A percentile compares a stretch with the other conserved stretches of the same genome.
phyloP scores from a whole-genome alignment of 1,140 invertebrate genomes.

The Cydia fagiglandana region DNA sequence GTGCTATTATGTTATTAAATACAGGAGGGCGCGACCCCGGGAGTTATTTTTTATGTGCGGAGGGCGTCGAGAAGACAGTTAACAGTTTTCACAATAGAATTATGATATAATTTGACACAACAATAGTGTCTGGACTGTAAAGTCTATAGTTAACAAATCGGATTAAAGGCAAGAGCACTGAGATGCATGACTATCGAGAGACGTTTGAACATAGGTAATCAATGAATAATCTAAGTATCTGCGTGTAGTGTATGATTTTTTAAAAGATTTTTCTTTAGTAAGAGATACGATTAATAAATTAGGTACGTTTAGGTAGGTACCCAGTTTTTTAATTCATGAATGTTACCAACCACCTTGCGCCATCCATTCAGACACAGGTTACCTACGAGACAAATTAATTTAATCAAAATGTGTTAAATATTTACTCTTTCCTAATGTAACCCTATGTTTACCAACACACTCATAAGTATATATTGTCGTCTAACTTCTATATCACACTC shows the following conservation, averaged over 20 bases:
- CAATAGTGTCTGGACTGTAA: conserved; percentile 46
- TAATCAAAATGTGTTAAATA: conserved; percentile 21
- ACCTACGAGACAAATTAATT: not conserved
- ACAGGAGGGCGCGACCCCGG: conserved; percentile 78
- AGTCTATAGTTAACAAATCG: conserved; percentile 35
- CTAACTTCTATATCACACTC: conserved; percentile 67
- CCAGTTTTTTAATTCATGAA: not conserved
- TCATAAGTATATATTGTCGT: conserved; percentile 40
- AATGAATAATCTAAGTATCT: not conserved
- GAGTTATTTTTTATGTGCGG: conserved; percentile 66
- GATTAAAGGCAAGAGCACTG: conserved; percentile 34
- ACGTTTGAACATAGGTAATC: not conserved
- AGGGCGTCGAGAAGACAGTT: conserved; percentile 73
- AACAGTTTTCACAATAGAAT: conserved; percentile 79
- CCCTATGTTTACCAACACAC: conserved; percentile 30
- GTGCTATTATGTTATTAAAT: conserved; percentile 81
- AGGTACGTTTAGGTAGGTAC: not conserved
- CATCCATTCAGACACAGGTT: not conserved
- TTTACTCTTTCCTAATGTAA: conserved; percentile 30
- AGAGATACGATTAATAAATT: not conserved
- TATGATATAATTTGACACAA: conserved; percentile 78
- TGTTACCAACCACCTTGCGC: not conserved
- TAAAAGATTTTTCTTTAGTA: too few species aligned
- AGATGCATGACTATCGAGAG: not conserved
- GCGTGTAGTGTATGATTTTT: too few species aligned